These are phyloP conservation scores for Nestor notabilis DNA, from an alignment of 2,113 vertebrate genomes.

Conservation along the genomic window DNA sequence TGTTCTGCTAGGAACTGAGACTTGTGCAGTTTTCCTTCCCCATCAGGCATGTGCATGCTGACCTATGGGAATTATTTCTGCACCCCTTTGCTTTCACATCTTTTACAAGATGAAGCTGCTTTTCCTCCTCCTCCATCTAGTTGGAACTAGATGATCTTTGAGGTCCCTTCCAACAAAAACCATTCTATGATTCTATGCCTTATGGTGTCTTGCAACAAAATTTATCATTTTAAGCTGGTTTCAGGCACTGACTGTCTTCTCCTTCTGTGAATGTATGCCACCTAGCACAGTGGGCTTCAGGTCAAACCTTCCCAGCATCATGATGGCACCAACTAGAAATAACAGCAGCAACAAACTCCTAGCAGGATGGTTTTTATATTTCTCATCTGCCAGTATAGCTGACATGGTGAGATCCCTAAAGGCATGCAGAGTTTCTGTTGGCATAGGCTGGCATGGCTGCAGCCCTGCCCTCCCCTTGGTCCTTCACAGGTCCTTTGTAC, in stretches of 20 bases:
- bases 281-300: accelerated
- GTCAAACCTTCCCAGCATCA: neutral
- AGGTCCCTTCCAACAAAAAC: neutral
- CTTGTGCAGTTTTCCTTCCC: neutral
- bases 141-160: neutral
- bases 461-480: accelerated
- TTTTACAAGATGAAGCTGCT: neutral
- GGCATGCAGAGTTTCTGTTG: neutral
- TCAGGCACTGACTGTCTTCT: accelerated
- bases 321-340: neutral
- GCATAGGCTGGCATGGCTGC: accelerated
- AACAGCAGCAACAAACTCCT: neutral
- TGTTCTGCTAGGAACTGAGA: accelerated
- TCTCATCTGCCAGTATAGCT: neutral
- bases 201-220: neutral
- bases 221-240: neutral
- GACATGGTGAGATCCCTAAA: neutral
- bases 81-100: neutral
- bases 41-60: neutral
- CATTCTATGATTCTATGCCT: neutral
- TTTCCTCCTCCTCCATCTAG: neutral
- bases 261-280: neutral
- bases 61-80: neutral
- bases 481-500: accelerated
- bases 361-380: neutral